Evolutionary conservation across 2,113 vertebrate species (phyloP).

Genomic region (Nannospalax galili): DNA sequence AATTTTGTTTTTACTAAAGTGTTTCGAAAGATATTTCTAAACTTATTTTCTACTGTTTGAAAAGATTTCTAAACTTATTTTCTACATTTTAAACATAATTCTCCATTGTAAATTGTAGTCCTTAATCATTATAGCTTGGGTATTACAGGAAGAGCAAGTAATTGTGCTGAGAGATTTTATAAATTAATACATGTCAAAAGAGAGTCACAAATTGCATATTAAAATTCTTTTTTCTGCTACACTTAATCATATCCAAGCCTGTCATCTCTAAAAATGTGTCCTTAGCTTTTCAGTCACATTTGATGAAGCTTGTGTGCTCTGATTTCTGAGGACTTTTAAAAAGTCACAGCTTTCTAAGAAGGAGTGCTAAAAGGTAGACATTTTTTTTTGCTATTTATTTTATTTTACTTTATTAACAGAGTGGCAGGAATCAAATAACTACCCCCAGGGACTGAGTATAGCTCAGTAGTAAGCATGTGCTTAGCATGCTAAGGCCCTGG

Average conservation of each 20-base stretch:
- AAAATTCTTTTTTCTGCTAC: slow-evolving; percentile 71
- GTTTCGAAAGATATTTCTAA: too few relatives aligned
- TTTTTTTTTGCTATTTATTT: background rate
- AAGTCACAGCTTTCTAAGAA: slow-evolving; percentile 48
- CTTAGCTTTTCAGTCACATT: slow-evolving; percentile 45
- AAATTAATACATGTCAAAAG: slow-evolving; percentile 73
- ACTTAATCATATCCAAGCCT: slow-evolving; percentile 62
- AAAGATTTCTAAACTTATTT: slow-evolving; percentile 66
- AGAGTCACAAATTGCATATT: slow-evolving; percentile 73
- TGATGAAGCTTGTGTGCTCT: slow-evolving; percentile 34
- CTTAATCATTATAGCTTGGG: background rate
- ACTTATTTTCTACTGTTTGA: slow-evolving; percentile 50
- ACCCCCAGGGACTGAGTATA: background rate
- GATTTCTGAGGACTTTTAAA: slow-evolving; percentile 43
- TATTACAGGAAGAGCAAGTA: slow-evolving; percentile 35
- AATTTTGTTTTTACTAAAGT: slow-evolving; percentile 72
- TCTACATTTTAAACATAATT: slow-evolving; percentile 81
- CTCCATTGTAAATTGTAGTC: slow-evolving; percentile 70
- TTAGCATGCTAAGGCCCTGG: background rate
- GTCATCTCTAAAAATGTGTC: slow-evolving; percentile 70
- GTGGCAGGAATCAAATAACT: background rate
- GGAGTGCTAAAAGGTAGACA: background rate
- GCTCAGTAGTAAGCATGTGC: background rate
- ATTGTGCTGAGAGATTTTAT: slow-evolving; percentile 55
- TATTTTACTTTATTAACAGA: background rate